Conservation (phyloP, 2,113 vertebrate genomes). For the Scomber scombrus region DNA sequence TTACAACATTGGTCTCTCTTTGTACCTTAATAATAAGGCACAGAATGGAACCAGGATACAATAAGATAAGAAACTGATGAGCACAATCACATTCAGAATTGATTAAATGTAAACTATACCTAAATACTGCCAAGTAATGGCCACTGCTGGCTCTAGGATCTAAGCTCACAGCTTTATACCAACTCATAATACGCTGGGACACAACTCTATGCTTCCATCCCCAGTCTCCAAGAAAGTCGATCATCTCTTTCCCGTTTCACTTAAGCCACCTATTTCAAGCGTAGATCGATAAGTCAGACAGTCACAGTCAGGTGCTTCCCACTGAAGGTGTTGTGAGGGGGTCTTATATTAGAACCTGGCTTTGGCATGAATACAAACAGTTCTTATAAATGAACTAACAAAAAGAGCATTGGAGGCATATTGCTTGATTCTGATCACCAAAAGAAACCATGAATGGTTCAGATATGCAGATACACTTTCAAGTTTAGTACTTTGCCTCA, state of each 20-base stretch:
- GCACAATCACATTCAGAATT: neutral
- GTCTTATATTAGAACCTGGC: neutral
- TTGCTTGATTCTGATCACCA: too few relatives aligned
- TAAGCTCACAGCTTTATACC: neutral
- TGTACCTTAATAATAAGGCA: too few relatives aligned
- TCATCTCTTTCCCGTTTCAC: constrained; percentile 1
- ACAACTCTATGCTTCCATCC: neutral
- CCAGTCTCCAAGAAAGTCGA: neutral
- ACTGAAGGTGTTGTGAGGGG: neutral
- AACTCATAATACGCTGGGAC: neutral
- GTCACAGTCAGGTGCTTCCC: neutral
- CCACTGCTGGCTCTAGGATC: neutral
- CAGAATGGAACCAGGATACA: too few relatives aligned
- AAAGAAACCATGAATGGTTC: too few relatives aligned
- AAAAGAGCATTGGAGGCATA: too few relatives aligned
- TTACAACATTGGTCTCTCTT: too few relatives aligned
- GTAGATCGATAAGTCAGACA: constrained; percentile 2
- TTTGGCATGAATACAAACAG: neutral
- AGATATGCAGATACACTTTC: too few relatives aligned
- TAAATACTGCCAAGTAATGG: neutral
- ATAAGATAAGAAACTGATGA: neutral
- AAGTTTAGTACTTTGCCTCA: too few relatives aligned
- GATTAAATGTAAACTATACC: neutral
- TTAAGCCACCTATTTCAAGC: constrained; percentile 5
- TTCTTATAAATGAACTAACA: too few relatives aligned